Base-by-base conservation (phyloP, 1,140 invertebrate genomes). In the Trichoplusia ni region DNA sequence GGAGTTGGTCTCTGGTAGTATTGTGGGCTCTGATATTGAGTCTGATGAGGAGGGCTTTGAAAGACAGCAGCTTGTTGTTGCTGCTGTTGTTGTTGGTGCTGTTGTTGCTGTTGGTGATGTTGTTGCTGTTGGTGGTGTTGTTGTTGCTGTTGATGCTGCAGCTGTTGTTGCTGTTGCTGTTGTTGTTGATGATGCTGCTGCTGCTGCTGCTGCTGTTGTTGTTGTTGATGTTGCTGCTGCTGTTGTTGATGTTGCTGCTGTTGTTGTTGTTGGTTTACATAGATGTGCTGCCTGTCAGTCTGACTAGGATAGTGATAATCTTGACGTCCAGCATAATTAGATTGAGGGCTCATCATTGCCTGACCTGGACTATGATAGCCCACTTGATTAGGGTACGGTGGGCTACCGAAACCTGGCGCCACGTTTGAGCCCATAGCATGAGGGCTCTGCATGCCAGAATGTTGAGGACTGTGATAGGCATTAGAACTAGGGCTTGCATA, bases 171-270 rank as follows among this genome's bases (percentile, higher is more conserved):
- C 29, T 86, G 88, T 9, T 85, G 83, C 42, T 92, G 91, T 23
- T 84, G 77, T 38, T 86, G 88, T 14, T 84, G 83, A 35, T 92
- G 91, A 73, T 77, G 49, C 14, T 49, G 46, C 3, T 49, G 46
- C 0, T 31, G 46, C 0, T 49, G 46, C 0, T 49, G 46, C 0
- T 49, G 46, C 0, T 49, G 46, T 6, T 49, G 46, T 1, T 49
- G 46, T 2, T 65, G 35, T 19, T 75, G 69, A 19, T 79, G 77
- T 19, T 85, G 78, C 35, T 87, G 88, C 14, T 85, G 83, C 31
- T 92, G 91, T 35, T 85, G 77, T 37, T 87, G 88, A 13, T 85
- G 83, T 37, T 92, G 91, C 35, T 84, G 77, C 40, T 87, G 88
- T 33, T 85, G 78, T 47, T 87, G 88, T 11, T 85, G 83, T 49